phyloP scores from a whole-genome alignment of 2,113 vertebrate genomes.

The Hystrix cristata region DNA sequence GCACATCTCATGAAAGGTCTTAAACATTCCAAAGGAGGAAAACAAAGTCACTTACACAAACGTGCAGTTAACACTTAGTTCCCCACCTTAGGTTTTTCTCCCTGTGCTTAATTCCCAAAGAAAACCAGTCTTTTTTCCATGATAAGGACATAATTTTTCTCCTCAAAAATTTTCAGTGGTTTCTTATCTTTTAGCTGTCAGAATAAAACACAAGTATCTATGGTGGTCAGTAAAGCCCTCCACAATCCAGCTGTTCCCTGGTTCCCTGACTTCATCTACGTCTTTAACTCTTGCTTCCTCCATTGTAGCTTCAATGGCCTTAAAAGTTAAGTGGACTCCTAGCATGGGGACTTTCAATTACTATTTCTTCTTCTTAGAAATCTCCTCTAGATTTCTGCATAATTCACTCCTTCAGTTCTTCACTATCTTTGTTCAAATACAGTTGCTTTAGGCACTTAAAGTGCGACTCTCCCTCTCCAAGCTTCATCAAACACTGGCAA shows the following conservation, averaged over 20 bases:
- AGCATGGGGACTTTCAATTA: not conserved
- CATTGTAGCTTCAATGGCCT: not conserved
- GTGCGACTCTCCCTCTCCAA: too few relatives aligned
- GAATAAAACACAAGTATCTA: not conserved
- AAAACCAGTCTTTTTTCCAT: not conserved
- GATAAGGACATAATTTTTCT: not conserved
- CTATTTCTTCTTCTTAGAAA: not conserved
- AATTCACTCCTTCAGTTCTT: not conserved
- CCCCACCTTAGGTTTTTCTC: not conserved
- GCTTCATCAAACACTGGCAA: not conserved
- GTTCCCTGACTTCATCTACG: not conserved
- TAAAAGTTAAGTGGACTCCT: not conserved
- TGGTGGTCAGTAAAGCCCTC: accelerated
- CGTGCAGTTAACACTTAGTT: not conserved
- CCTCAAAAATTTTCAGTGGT: not conserved
- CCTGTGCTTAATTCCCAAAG: not conserved
- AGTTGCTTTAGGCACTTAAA: not conserved
- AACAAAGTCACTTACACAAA: not conserved
- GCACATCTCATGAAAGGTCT: constrained; percentile 40
- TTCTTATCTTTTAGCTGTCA: not conserved
- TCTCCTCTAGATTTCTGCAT: not conserved
- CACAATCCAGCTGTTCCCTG: not conserved
- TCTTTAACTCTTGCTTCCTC: not conserved
- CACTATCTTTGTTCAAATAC: not conserved
- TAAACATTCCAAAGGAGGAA: constrained; percentile 39